Percentiles rank a stretch among this genome's conserved stretches.
These are phyloP conservation scores for Psittacara wagleri DNA, from an alignment of 2,113 vertebrate species.

Conservation along the genomic window DNA sequence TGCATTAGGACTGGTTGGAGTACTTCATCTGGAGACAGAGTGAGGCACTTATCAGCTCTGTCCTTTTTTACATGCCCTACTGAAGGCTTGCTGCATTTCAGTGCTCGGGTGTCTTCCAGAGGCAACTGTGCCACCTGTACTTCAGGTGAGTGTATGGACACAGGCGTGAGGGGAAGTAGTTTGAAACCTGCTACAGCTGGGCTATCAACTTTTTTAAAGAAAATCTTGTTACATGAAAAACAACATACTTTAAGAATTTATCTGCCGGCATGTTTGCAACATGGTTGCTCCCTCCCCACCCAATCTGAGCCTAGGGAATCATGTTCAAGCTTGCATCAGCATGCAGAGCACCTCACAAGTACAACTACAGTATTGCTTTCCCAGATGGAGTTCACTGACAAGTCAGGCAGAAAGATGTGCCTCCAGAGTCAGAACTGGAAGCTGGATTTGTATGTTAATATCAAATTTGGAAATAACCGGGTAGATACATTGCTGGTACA, in stretches of 20 bases:
- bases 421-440: background rate
- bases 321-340: background rate
- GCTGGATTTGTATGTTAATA: background rate
- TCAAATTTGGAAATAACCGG: background rate
- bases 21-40: background rate
- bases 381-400: background rate
- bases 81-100: background rate
- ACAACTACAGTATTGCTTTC: background rate
- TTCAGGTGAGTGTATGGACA: too few relatives aligned
- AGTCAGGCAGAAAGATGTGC: background rate
- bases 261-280: background rate
- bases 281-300: background rate
- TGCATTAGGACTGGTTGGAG: background rate
- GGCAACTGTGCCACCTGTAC: too few relatives aligned
- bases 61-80: background rate
- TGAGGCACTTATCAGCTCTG: fast-evolving
- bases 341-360: background rate
- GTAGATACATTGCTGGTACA: background rate
- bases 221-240: background rate
- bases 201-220: background rate
- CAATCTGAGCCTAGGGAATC: background rate
- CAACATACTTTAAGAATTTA: background rate
- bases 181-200: background rate
- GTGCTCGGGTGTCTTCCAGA: background rate
- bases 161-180: background rate